Conservation (phyloP, 2,797 vertebrate species). For the Pantherophis vulpinus region DNA sequence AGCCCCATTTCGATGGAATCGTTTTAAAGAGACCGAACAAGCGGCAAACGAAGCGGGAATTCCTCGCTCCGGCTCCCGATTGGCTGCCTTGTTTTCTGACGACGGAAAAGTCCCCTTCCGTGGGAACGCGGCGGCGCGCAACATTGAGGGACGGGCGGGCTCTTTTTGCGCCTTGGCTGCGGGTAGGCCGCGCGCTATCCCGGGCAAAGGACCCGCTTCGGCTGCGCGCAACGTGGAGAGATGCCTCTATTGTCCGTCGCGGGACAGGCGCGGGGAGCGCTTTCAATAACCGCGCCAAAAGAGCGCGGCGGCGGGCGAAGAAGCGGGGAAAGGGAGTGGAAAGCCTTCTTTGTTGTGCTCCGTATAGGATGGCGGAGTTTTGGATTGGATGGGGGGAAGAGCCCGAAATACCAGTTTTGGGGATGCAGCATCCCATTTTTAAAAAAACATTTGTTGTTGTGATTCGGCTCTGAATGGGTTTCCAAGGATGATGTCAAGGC, state of each 20-base stretch:
- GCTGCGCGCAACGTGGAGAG: constrained; percentile 31
- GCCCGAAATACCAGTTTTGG: neutral
- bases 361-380: neutral
- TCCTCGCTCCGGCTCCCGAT: constrained; percentile 55
- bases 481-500: neutral
- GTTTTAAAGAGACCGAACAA: constrained; percentile 70
- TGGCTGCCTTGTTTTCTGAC: constrained; percentile 54
- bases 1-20: neutral
- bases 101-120: constrained; percentile 34
- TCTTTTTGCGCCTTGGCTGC: neutral
- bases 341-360: neutral
- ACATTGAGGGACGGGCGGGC: neutral
- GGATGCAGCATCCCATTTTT: neutral
- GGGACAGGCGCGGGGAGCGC: neutral
- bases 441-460: neutral
- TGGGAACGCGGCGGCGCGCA: neutral
- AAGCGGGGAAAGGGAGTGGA: constrained; percentile 43
- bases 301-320: constrained; percentile 48
- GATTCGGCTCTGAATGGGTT: neutral
- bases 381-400: neutral
- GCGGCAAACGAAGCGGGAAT: constrained; percentile 82
- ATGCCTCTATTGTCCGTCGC: neutral
- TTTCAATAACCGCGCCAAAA: constrained; percentile 5
- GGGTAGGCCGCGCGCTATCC: neutral
- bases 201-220: constrained; percentile 26